Percentiles rank a stretch among this genome's conserved stretches.
These are phyloP conservation scores for Boleophthalmus pectinirostris DNA, from an alignment of 2,113 vertebrate species.

Conservation along the genomic window DNA sequence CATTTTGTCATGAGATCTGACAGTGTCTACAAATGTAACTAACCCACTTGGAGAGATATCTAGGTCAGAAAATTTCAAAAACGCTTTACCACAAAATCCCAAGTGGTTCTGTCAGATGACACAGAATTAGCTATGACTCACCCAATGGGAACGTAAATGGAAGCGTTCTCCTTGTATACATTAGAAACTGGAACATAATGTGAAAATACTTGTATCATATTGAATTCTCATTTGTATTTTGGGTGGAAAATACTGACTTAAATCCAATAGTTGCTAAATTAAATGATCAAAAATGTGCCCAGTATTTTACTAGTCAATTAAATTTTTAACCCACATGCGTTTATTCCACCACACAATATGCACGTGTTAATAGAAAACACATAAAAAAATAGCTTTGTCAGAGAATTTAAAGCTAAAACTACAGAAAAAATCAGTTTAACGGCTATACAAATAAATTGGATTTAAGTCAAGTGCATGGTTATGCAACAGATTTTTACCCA, in stretches of 20 bases:
- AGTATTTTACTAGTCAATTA: background rate
- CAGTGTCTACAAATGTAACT: background rate
- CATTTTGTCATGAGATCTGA: background rate
- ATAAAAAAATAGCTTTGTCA: too few species aligned
- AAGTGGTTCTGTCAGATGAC: background rate
- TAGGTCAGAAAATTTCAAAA: background rate
- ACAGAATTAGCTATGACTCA: background rate
- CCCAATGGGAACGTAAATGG: background rate
- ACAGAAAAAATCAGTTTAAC: too few species aligned
- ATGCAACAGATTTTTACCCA: too few species aligned
- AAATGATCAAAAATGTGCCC: background rate
- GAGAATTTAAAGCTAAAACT: too few species aligned
- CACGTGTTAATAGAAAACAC: too few species aligned
- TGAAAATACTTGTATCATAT: background rate
- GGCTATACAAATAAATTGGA: too few species aligned
- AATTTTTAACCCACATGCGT: too few species aligned
- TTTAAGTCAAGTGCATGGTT: too few species aligned
- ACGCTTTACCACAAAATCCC: background rate
- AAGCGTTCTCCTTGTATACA: background rate
- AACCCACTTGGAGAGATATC: background rate
- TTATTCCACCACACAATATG: too few species aligned
- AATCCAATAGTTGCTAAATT: background rate
- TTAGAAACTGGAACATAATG: background rate
- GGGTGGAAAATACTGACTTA: background rate
- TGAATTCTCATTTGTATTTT: background rate